Evolutionary conservation across 1,140 invertebrate species (phyloP).

Genomic region (Medauroidea extradentata): DNA sequence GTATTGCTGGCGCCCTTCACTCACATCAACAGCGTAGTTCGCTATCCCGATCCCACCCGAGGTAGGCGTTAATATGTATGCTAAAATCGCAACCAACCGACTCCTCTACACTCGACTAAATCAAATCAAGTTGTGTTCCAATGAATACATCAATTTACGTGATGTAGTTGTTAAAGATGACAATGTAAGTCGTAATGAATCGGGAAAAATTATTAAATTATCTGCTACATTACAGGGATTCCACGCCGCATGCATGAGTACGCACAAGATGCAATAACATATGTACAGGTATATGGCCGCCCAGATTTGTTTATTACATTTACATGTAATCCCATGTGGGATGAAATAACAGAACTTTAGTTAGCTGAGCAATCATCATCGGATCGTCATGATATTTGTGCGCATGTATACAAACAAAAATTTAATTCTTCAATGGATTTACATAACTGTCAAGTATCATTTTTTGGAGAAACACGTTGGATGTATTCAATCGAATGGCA

Average conservation of each 20-base stretch:
- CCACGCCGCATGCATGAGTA: conserved; percentile 44
- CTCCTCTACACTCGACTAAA: conserved; percentile 36
- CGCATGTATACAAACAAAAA: conserved; percentile 38
- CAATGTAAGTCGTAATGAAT: not conserved
- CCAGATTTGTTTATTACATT: too few species aligned
- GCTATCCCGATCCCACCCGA: too few species aligned
- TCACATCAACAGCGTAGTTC: too few species aligned
- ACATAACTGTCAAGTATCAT: conserved; percentile 30
- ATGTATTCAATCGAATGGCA: conserved; percentile 23
- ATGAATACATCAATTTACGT: conserved; percentile 45
- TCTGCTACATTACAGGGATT: conserved; percentile 38
- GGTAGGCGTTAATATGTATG: conserved; percentile 41
- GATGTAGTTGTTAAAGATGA: conserved; percentile 25
- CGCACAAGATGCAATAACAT: conserved; percentile 40
- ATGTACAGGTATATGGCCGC: conserved; percentile 36
- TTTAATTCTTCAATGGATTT: conserved; percentile 19
- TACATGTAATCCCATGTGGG: too few species aligned
- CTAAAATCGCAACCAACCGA: conserved; percentile 38
- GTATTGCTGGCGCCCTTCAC: too few species aligned
- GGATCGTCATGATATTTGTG: conserved; percentile 32
- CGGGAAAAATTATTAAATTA: conserved; percentile 27
- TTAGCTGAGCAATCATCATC: not conserved
- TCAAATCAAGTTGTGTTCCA: conserved; percentile 40
- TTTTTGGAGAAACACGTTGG: conserved; percentile 26
- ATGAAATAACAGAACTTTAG: not conserved